A percentile compares a stretch with the other conserved stretches of the same genome.
These are phyloP conservation scores for Orius laevigatus DNA, from an alignment of 1,140 invertebrate genomes.

Conservation along the genomic window DNA sequence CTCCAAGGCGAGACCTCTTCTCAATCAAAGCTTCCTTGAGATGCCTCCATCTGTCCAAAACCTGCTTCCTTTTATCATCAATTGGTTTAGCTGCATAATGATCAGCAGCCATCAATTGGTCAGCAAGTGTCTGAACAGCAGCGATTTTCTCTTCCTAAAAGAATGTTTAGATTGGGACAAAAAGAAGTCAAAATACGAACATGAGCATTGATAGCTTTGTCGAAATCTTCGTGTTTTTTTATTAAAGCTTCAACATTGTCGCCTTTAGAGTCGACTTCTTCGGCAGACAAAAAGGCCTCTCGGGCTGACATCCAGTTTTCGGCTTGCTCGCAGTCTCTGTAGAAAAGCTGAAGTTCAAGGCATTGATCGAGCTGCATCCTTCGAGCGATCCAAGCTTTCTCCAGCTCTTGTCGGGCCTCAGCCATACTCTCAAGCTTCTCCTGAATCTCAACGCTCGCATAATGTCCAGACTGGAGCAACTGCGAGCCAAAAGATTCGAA, in stretches of 20 bases:
- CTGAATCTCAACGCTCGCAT: conserved; percentile 89
- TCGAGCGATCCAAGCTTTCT: conserved; percentile 88
- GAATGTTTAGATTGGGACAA: conserved; percentile 31
- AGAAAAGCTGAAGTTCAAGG: conserved; percentile 92
- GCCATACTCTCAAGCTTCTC: conserved; percentile 87
- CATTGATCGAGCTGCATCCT: conserved; percentile 94
- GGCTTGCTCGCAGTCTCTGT: conserved; percentile 87
- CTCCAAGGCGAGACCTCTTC: conserved; percentile 87
- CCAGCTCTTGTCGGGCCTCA: conserved; percentile 77
- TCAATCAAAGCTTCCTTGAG: conserved; percentile 96
- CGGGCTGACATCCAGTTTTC: conserved; percentile 99
- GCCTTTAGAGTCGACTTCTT: conserved; percentile 71
- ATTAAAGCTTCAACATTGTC: conserved; percentile 96
- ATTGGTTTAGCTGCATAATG: conserved; percentile 89
- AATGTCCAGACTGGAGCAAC: conserved; percentile 85
- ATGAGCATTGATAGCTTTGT: conserved; percentile 96
- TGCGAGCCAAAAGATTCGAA: conserved; percentile 97
- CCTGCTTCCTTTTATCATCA: conserved; percentile 80
- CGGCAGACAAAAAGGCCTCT: conserved; percentile 86
- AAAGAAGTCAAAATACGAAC: conserved; percentile 34
- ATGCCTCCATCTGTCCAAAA: conserved; percentile 84
- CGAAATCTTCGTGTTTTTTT: conserved; percentile 99
- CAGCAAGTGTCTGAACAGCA: conserved; percentile 78
- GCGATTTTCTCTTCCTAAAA: conserved; percentile 91
- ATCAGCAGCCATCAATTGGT: conserved; percentile 82